Base-by-base conservation (phyloP, 2,113 vertebrate genomes). In the Smithornis capensis region DNA sequence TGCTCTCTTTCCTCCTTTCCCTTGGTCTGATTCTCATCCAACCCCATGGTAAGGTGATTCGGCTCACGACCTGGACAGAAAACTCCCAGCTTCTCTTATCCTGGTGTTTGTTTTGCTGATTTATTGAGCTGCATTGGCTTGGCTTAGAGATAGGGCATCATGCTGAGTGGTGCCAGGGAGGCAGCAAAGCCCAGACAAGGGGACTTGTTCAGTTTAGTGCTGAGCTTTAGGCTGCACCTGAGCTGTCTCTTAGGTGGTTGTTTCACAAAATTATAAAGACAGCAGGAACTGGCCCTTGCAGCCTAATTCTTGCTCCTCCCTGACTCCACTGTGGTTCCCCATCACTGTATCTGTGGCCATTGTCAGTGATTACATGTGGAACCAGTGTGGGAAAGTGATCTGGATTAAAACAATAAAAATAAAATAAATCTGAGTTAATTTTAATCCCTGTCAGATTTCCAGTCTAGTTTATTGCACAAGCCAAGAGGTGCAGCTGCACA, bases 271-370 rank as follows among this genome's bases (percentile, higher is more conserved):
- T 2, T 23, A n/a, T 44, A 3, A 10, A 53, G 45, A 4, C 9
- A 10, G 7, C 64, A 81, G 81, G 64, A 76, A 1, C 49, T 27
- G 44, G 11, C 35, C 38, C 57, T 55, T 55, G 79, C 65, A 79
- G 83, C 65, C 53, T 83, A 14, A 15, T 37, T 15, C 42, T 31
- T 12, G 18, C 49, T 71, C 11, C 21, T 89, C 45, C 73, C 80
- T 13, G 2, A 14, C 53, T 56, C 59, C 1, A 0, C 38, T 11
- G 42, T 6, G 6, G 2, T 38, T 81, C 85, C 53, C 67, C 52
- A 3, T 28, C 15, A 3, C 49, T 1, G 1, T 3, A 1, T 33
- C 71, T 65, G 45, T 49, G 10, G 28, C 49, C 7, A 0, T 19
- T 4, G 0, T 1, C 3, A 77, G 76, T 12, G 60, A 22, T 24